These are phyloP conservation scores for Macroramphosus scolopax DNA, from an alignment of 2,797 vertebrate species.

Conservation along the genomic window DNA sequence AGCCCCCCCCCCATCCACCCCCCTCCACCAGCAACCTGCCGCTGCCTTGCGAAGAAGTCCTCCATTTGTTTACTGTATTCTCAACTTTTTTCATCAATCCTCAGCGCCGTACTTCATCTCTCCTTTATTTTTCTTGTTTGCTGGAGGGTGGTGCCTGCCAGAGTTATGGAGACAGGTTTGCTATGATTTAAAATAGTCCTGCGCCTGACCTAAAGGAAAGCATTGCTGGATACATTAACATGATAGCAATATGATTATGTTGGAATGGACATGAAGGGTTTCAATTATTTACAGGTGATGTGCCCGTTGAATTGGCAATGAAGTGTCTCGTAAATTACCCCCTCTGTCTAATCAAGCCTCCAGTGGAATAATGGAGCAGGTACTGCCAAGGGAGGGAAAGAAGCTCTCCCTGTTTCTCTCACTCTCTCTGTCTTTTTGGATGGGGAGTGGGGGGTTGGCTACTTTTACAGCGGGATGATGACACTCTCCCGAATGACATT, in stretches of 20 bases:
- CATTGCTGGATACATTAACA: slow-evolving; percentile 68
- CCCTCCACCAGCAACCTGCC: slow-evolving; percentile 30
- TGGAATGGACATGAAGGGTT: slow-evolving; percentile 77
- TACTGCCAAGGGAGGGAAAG: slow-evolving; percentile 46
- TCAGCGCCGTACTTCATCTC: slow-evolving; percentile 41
- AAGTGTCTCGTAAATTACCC: slow-evolving; percentile 77
- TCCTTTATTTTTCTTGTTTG: slow-evolving; percentile 35
- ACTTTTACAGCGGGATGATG: slow-evolving; percentile 57
- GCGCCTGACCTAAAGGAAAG: slow-evolving; percentile 59
- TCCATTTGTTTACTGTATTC: slow-evolving; percentile 50
- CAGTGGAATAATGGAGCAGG: slow-evolving; percentile 74
- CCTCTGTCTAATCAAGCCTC: slow-evolving; percentile 77
- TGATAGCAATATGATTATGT: slow-evolving; percentile 78
- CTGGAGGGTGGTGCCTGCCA: slow-evolving; percentile 29
- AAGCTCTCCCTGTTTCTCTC: slow-evolving; percentile 12
- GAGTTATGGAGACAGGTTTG: slow-evolving; percentile 61
- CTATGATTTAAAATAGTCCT: slow-evolving; percentile 66
- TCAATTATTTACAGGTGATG: slow-evolving; percentile 84
- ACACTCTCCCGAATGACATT: slow-evolving; percentile 71
- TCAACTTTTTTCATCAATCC: slow-evolving; percentile 50
- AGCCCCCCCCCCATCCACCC: too few species aligned
- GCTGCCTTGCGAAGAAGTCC: slow-evolving; percentile 14
- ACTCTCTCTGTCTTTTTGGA: slow-evolving; percentile 40
- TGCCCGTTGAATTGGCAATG: slow-evolving; percentile 77
- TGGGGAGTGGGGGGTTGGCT: slow-evolving; percentile 26